Base-by-base conservation (phyloP, 2,888 invertebrate species). In the Coecobrya sp. region DNA sequence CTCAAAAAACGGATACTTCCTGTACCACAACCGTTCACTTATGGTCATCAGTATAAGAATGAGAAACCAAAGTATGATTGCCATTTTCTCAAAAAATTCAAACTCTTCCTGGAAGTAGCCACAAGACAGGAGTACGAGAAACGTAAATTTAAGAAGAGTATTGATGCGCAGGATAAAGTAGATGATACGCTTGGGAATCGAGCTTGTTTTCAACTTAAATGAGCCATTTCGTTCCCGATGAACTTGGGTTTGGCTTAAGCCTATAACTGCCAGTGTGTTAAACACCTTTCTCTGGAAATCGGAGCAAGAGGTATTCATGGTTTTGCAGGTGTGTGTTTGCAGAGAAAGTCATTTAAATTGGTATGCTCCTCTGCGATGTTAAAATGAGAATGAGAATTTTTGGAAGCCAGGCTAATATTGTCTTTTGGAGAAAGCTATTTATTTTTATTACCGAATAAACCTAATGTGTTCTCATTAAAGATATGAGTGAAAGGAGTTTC, bases 31-130 rank as follows among this genome's bases (percentile, higher is more conserved):
- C 42, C 89, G 27, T 30, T 93, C 93, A n/a, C 84, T 87, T 0
- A 82, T 92, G 0, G 84, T 7, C 11, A 93, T 5, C n/a, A 93
- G 52, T 1, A 84, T 22, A 30, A 93, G 16, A 16, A 93, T 89
- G 1, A 93, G 62, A 25, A 92, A 84, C 92, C 92, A 93, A 11
- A 93, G 55, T 0, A 90, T 55, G n/a, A 93, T 92, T 10, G 93
- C 93, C 89, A 93, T 92, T 62, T 87, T 87, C 25, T 93, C 93
- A 22, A 92, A 92, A 70, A 93, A 93, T 30, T 93, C 93, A 84
- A 92, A 92, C 42, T 82, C 82, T 5, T 52, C 30, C 36, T 89
- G 89, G 59, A 92, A 92, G 36, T 42, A 1, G 1, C 92, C 93
- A 2, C 73, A 81, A 11, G 86, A 92, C 16, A 93, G 87, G 13